Percentiles rank a stretch among this genome's conserved stretches.
These are phyloP conservation scores for Leucania comma DNA, from an alignment of 2,888 invertebrate genomes.

Conservation along the genomic window DNA sequence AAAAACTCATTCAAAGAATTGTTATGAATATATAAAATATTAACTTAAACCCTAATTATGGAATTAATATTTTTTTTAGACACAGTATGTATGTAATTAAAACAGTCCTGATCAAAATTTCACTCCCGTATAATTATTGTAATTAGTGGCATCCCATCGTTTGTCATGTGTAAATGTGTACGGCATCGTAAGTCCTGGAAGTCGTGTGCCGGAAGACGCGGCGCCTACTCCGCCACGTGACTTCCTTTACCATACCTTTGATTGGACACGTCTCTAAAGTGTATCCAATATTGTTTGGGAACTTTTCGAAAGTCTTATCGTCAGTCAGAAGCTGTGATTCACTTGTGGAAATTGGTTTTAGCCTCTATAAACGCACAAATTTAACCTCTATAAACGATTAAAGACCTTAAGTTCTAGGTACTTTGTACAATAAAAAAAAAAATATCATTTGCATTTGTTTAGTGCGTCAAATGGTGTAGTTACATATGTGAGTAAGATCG, in stretches of 20 bases:
- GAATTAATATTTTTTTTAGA: slow-evolving; percentile 2
- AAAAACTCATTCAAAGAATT: too few species aligned
- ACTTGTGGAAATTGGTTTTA: too few species aligned
- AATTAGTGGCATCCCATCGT: slow-evolving; percentile 31
- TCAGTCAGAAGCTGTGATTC: too few species aligned
- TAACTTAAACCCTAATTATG: too few species aligned
- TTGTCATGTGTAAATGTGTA: slow-evolving; percentile 34
- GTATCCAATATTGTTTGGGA: neutral
- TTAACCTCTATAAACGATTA: too few species aligned
- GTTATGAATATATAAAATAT: too few species aligned
- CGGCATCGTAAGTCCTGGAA: slow-evolving; percentile 21
- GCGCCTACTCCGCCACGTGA: slow-evolving; percentile 59
- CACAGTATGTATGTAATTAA: neutral
- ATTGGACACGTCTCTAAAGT: slow-evolving; percentile 23
- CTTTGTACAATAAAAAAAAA: too few species aligned
- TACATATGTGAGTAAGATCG: too few species aligned
- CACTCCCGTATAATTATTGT: slow-evolving; percentile 1
- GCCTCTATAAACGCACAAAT: too few species aligned
- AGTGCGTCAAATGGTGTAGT: too few species aligned
- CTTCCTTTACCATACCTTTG: slow-evolving; percentile 49
- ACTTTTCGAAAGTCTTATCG: neutral
- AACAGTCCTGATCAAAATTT: slow-evolving; percentile 13
- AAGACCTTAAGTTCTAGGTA: too few species aligned
- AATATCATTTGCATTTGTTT: too few species aligned
- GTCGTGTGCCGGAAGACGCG: slow-evolving; percentile 56